Base-by-base conservation (phyloP, 2,113 vertebrate genomes). In the Panthera uncia region DNA sequence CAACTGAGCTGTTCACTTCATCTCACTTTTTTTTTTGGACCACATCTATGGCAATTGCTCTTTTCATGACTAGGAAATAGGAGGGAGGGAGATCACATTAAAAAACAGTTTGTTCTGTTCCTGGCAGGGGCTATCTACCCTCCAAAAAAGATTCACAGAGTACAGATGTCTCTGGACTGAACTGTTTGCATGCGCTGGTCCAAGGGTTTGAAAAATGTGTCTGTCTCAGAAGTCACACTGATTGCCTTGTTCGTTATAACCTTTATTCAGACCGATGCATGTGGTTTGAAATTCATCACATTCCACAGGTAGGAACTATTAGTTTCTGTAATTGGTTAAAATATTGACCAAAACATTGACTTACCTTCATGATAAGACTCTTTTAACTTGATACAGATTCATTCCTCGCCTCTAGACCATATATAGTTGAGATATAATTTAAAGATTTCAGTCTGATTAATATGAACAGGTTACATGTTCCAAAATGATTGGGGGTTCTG, bases 101-200 rank as follows among this genome's bases (percentile, higher is more conserved):
- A 95, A 92, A 97, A 96, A 84, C 83, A 95, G 57, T 94, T 96
- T 94, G 92, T 97, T 98, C 94, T 98, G 80, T 93, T 93, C 52
- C 88, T 95, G 92, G 93, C 94, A 95, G 61, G 61, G 85, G 57
- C 69, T 95, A 79, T 41, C 57, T 21, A 74, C 65, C 52, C 31
- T 89, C 50, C 84, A 71, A 88, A 90, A 88, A 88, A 92, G 50
- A 91, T 41, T 94, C 93, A 83, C 18, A 96, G 84, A 94, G 19
- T 91, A 79, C 96, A 97, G 94, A 97, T 98, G 93, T 87, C 85
- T 76, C 94, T 80, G 78, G 65, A 89, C 45, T 90, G 88, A 92
- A 76, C 19, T 18, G n/a, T 80, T 96, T 86, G 52, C 27, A 23
- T 92, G 79, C 50, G 7, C 89, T 80, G 48, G 68, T 87, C 90